A percentile compares a stretch with the other conserved stretches of the same genome.
phyloP scores from a whole-genome alignment of 2,888 invertebrate genomes.

The Ichneumoninae sp. region DNA sequence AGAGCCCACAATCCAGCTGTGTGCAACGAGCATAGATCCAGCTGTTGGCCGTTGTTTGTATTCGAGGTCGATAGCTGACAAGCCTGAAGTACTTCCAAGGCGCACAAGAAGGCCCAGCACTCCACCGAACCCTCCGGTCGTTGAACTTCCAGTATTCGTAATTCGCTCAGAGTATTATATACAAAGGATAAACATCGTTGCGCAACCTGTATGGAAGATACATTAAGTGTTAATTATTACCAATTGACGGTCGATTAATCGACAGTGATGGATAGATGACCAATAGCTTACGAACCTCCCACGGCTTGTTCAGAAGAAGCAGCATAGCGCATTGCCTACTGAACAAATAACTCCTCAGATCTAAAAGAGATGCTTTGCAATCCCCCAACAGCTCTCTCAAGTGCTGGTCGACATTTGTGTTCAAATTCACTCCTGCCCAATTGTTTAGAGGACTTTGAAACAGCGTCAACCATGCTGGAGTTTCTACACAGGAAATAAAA shows the following conservation, averaged over 20 bases:
- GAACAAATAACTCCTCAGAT: constrained; percentile 97
- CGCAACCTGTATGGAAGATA: constrained; percentile 88
- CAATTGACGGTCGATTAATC: neutral
- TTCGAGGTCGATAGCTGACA: constrained; percentile 89
- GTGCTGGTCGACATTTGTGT: constrained; percentile 86
- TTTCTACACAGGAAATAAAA: constrained; percentile 85
- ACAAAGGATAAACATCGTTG: constrained; percentile 95
- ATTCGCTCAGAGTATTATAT: constrained; percentile 94
- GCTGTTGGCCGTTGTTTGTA: constrained; percentile 86
- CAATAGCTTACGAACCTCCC: constrained; percentile 88
- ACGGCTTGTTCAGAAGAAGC: constrained; percentile 89
- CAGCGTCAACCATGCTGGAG: constrained; percentile 93
- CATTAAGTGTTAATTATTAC: neutral
- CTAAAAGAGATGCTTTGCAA: constrained; percentile 90
- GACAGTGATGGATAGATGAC: neutral
- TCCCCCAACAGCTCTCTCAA: constrained; percentile 82
- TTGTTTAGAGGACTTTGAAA: constrained; percentile 91
- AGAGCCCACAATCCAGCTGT: constrained; percentile 95
- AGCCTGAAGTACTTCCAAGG: constrained; percentile 93
- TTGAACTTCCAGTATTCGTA: constrained; percentile 91
- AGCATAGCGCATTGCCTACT: constrained; percentile 96
- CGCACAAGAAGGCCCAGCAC: constrained; percentile 97
- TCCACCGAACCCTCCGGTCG: constrained; percentile 93
- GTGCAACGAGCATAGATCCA: constrained; percentile 91
- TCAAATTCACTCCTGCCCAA: constrained; percentile 93